These are phyloP conservation scores for Drosophila sucinea DNA, from an alignment of 1,140 invertebrate genomes.

Conservation along the genomic window DNA sequence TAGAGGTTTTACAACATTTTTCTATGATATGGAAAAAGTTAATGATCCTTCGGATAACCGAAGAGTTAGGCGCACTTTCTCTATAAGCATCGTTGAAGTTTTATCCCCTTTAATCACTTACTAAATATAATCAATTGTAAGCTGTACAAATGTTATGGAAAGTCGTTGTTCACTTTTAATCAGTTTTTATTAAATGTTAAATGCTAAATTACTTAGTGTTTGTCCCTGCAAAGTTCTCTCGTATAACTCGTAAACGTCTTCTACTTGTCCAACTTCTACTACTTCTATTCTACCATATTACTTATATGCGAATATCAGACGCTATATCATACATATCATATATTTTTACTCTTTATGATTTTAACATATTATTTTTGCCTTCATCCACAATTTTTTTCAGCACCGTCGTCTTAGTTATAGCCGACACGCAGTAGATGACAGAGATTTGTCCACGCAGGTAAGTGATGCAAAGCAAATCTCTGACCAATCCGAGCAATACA, in stretches of 20 bases:
- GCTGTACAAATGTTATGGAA: slow-evolving; percentile 71
- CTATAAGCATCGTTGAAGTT: not conserved
- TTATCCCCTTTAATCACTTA: slow-evolving; percentile 1
- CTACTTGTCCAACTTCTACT: slow-evolving; percentile 32
- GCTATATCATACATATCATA: slow-evolving; percentile 34
- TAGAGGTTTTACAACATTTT: not conserved
- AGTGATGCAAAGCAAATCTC: slow-evolving; percentile 46
- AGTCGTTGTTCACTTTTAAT: slow-evolving; percentile 52
- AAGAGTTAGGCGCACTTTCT: slow-evolving; percentile 15
- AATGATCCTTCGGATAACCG: slow-evolving; percentile 7
- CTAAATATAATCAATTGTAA: slow-evolving; percentile 35
- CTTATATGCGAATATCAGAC: slow-evolving; percentile 23
- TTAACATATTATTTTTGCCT: slow-evolving; percentile 60
- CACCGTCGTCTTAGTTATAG: slow-evolving; percentile 95
- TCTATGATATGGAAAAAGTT: not conserved
- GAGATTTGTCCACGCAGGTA: slow-evolving; percentile 90
- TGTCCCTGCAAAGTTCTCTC: slow-evolving; percentile 6
- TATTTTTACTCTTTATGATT: slow-evolving; percentile 50
- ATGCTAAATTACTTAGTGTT: slow-evolving; percentile 26
- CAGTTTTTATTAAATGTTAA: slow-evolving; percentile 48
- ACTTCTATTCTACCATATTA: slow-evolving; percentile 29
- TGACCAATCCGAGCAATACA: not conserved
- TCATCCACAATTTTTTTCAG: slow-evolving; percentile 85
- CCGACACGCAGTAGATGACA: slow-evolving; percentile 94
- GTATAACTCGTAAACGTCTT: not conserved